Percentiles rank a stretch among this genome's conserved stretches.
These are phyloP conservation scores for Conus ventricosus DNA, from an alignment of 1,140 invertebrate genomes.

Conservation along the genomic window DNA sequence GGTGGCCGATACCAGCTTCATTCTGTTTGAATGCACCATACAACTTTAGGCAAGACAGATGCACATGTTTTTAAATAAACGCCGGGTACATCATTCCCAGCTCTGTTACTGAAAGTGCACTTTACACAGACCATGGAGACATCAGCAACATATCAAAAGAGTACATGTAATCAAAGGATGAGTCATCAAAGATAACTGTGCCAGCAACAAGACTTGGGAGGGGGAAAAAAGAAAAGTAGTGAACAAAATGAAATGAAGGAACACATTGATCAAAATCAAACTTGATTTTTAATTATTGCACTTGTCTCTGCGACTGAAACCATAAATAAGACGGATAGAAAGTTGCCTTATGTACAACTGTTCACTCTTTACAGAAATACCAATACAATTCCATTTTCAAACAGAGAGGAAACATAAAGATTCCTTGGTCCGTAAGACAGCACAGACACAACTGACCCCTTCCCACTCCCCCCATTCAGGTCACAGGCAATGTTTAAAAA, in stretches of 20 bases:
- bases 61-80: background rate
- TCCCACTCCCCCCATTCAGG: background rate
- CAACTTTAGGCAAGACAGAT: background rate
- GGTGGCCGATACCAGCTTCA: background rate
- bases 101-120: background rate
- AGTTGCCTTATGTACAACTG: background rate
- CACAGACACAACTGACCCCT: background rate
- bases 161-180: no score
- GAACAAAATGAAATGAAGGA: background rate
- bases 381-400: slow-evolving; percentile 2
- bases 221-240: background rate
- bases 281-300: slow-evolving; percentile 2
- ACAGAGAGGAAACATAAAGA: background rate
- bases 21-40: background rate
- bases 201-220: no score
- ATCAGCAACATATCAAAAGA: no score
- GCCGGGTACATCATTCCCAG: background rate
- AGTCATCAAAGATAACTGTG: no score
- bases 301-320: background rate
- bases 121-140: background rate
- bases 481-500: background rate
- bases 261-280: slow-evolving; percentile 19
- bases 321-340: slow-evolving; percentile 6
- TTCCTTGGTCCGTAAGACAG: slow-evolving; percentile 25
- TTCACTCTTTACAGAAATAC: background rate